Evolutionary conservation across 2,113 vertebrate genomes (phyloP), one percentile per base, ranked within the genome.

Genomic region (Trinectes maculatus): DNA sequence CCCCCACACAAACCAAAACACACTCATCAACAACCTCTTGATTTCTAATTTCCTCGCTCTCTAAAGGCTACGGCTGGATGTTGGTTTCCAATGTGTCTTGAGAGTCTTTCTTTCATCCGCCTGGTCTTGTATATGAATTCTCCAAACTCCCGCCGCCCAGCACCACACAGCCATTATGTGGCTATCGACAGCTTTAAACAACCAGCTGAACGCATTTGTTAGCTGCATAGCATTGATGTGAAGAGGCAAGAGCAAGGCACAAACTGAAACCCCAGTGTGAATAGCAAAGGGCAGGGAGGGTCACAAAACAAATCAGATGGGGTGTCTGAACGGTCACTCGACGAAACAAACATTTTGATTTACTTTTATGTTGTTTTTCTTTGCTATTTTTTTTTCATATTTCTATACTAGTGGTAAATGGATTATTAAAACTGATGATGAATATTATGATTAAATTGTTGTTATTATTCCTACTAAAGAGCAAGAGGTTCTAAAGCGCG

Each of bases 361-460:
- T 83, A 81, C 68, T 72, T 85, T 88, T 84, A 44, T 55, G 56
- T 78, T 87, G 24, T 80, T n/a, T 85, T 88, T 67, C 74, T 85
- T 88, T 86, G 82, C 71, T 82, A 82, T 83, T 86, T 87, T 89
- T 92, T 89, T 90, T 92, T 89, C 88, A 89, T 84, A 89, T 92
- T 92, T 92, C 88, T 91, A 88, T 88, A 91, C 83, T 87, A 89
- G 87, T 92, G 85, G 85, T 90, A 85, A 88, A 92, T 92, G 88
- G 88, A 88, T 90, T 89, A 86, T 91, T 82, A 82, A 89, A 89
- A 82, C 37, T 74, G 88, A 89, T 78, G 72, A 87, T 83, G 63
- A 92, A 80, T 92, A 91, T 89, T 89, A 90, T 90, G 85, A 90
- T 89, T 68, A 77, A 77, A 90, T 86, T 89, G 84, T 86, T 89